Conservation (phyloP, 1,140 invertebrate genomes). For the Papilio polyxenes region DNA sequence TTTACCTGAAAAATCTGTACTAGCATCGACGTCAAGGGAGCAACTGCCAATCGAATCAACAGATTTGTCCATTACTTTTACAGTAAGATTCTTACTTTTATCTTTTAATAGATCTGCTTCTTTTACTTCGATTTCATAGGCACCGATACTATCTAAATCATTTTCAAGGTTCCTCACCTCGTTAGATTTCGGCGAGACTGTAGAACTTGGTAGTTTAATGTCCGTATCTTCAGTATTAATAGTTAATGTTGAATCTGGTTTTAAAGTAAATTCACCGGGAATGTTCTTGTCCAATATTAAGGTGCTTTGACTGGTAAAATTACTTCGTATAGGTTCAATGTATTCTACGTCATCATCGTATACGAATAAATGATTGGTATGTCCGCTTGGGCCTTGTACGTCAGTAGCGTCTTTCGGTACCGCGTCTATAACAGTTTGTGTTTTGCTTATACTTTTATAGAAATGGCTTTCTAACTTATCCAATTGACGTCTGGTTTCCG, state of each 20-base stretch:
- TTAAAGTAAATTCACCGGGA: constrained; percentile 50
- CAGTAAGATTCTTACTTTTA: constrained; percentile 68
- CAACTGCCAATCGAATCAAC: constrained; percentile 90
- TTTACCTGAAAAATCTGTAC: constrained; percentile 90
- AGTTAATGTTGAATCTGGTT: constrained; percentile 67
- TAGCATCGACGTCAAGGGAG: constrained; percentile 89
- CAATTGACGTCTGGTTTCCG: constrained; percentile 72
- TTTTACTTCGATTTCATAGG: constrained; percentile 76
- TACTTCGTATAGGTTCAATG: constrained; percentile 74
- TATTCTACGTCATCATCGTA: constrained; percentile 76
- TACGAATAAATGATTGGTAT: constrained; percentile 67
- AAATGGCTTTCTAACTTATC: constrained; percentile 79
- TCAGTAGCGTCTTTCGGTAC: constrained; percentile 73
- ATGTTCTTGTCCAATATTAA: constrained; percentile 71
- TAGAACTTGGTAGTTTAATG: constrained; percentile 72
- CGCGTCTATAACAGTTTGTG: constrained; percentile 70
- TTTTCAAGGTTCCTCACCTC: constrained; percentile 53
- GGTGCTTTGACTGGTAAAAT: constrained; percentile 76
- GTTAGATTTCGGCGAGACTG: constrained; percentile 69
- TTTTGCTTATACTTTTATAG: constrained; percentile 72
- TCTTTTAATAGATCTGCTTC: constrained; percentile 72
- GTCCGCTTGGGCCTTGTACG: constrained; percentile 66
- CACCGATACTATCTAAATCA: constrained; percentile 72
- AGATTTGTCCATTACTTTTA: constrained; percentile 84
- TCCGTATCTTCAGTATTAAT: constrained; percentile 74